These are phyloP conservation scores for Malthinus seriepunctatus DNA, from an alignment of 2,888 invertebrate genomes.

Conservation along the genomic window DNA sequence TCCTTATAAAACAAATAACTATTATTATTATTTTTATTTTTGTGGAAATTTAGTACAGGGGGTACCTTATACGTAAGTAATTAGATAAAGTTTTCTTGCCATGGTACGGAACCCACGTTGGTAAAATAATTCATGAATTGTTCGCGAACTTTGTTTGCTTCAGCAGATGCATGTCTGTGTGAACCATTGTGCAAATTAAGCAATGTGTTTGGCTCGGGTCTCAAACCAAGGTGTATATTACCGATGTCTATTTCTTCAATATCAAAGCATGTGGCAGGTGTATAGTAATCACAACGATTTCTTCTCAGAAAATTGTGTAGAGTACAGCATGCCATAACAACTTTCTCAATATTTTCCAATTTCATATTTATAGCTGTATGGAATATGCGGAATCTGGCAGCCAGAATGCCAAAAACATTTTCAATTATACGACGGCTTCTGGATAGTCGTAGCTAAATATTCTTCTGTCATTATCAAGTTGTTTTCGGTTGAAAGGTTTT, in stretches of 20 bases:
- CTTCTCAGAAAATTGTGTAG: no score
- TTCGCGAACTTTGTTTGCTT: not conserved
- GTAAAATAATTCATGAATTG: constrained; percentile 3
- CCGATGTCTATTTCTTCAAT: constrained; percentile 25
- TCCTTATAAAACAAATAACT: no score
- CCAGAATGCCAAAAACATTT: no score
- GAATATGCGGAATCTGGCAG: no score
- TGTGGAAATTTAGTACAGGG: not conserved
- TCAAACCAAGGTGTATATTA: constrained; percentile 11
- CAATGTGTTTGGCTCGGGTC: constrained; percentile 16
- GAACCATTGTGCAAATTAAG: constrained; percentile 3
- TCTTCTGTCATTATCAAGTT: no score
- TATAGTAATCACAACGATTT: not conserved
- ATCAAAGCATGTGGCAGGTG: constrained; percentile 10
- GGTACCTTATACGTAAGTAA: not conserved
- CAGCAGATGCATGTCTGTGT: not conserved
- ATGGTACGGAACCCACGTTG: not conserved
- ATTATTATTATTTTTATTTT: not conserved
- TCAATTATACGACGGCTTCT: no score
- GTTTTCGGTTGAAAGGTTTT: no score
- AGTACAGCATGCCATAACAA: no score
- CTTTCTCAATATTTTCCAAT: no score
- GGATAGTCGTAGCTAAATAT: no score
- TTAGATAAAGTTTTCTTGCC: constrained; percentile 2
- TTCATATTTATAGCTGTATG: no score